These are phyloP conservation scores for Lottia scabra DNA, from an alignment of 2,888 invertebrate genomes.

Conservation along the genomic window DNA sequence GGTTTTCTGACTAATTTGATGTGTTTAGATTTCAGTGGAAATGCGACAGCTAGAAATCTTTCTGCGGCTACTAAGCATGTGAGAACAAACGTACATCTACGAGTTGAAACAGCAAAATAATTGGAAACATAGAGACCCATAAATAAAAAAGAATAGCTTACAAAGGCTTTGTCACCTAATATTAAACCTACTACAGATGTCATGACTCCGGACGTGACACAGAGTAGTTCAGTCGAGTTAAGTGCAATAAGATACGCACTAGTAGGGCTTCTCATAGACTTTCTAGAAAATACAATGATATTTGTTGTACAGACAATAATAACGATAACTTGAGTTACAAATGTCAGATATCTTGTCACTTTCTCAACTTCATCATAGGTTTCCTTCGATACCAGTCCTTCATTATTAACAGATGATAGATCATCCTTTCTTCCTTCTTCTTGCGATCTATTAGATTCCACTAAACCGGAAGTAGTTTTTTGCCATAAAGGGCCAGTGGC, in stretches of 20 bases:
- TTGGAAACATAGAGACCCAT: background rate
- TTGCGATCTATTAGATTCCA: too few relatives aligned
- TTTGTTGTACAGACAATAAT: background rate
- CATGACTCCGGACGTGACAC: background rate
- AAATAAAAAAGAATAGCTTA: background rate
- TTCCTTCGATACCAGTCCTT: background rate
- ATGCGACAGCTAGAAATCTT: background rate
- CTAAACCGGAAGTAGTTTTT: too few relatives aligned
- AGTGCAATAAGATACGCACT: conserved; percentile 9
- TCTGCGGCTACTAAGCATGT: conserved; percentile 10
- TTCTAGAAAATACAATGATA: conserved; percentile 8
- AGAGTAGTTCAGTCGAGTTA: background rate
- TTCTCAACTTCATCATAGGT: background rate
- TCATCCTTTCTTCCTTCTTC: too few relatives aligned
- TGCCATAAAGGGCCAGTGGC: too few relatives aligned
- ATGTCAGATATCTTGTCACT: background rate
- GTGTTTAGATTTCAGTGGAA: background rate
- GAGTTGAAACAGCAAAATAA: background rate
- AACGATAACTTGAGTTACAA: background rate
- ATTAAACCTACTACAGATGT: background rate
- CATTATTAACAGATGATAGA: background rate
- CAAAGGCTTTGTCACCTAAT: background rate
- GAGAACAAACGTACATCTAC: conserved; percentile 7
- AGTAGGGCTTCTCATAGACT: conserved; percentile 1
- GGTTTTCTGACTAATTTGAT: background rate